Evolutionary conservation across 1,140 invertebrate species (phyloP).

Genomic region (Papilio xuthus): DNA sequence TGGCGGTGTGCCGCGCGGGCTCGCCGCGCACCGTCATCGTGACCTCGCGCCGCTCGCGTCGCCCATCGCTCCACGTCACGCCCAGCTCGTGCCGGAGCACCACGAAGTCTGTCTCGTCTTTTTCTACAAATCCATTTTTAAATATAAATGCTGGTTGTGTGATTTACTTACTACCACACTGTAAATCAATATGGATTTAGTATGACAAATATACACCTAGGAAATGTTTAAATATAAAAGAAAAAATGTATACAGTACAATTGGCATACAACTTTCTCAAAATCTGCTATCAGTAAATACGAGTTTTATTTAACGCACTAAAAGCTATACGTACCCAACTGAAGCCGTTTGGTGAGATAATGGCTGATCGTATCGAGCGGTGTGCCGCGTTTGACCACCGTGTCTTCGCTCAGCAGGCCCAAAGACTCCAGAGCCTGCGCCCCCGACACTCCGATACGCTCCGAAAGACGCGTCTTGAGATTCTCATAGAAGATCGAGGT

Average conservation of each 20-base stretch:
- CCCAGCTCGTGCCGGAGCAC: constrained; percentile 96
- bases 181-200: too few relatives aligned
- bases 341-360: constrained; percentile 93
- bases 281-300: too few relatives aligned
- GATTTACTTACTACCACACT: too few relatives aligned
- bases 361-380: constrained; percentile 96
- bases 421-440: constrained; percentile 90
- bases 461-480: constrained; percentile 89
- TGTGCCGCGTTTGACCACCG: constrained; percentile 91
- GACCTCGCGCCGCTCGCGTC: constrained; percentile 91
- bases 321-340: constrained; percentile 84
- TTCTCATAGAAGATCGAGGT: constrained; percentile 96
- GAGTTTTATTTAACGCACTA: too few relatives aligned
- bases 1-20: constrained; percentile 93
- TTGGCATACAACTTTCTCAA: too few relatives aligned
- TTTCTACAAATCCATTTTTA: constrained; percentile 75
- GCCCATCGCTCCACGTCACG: constrained; percentile 95
- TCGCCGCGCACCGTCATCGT: constrained; percentile 97
- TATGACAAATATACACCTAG: too few relatives aligned
- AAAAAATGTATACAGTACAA: too few relatives aligned
- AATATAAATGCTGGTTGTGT: too few relatives aligned
- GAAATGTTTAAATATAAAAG: too few relatives aligned
- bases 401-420: constrained; percentile 92
- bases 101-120: constrained; percentile 95
- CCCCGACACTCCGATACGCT: constrained; percentile 87